These are phyloP conservation scores for Anoura caudifer DNA, from an alignment of 2,113 vertebrate genomes.

Conservation along the genomic window DNA sequence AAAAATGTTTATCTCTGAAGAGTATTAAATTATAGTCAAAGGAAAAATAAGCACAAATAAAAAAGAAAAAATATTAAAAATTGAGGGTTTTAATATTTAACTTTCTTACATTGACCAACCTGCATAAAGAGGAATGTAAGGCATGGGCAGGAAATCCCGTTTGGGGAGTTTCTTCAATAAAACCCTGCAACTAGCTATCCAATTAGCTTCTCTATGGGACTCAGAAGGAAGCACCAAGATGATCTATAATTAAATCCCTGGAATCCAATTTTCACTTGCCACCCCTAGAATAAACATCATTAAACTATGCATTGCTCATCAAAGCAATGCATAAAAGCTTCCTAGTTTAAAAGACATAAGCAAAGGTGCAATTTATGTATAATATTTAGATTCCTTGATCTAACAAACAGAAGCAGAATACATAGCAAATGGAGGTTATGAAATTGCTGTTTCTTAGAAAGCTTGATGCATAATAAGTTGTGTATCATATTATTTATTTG, in stretches of 20 bases:
- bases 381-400: constrained; percentile 6
- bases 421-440: neutral
- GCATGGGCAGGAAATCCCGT: neutral
- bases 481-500: neutral
- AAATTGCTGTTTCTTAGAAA: neutral
- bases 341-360: neutral
- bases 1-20: too few relatives aligned
- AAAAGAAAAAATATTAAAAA: neutral
- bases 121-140: neutral
- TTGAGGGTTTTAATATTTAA: neutral
- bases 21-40: neutral
- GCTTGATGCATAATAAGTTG: neutral
- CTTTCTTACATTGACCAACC: neutral
- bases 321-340: constrained; percentile 28
- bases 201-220: constrained; percentile 42
- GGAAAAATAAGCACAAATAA: neutral
- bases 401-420: neutral
- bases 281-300: constrained; percentile 48
- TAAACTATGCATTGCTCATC: constrained; percentile 43
- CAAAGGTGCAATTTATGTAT: neutral
- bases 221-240: constrained; percentile 27
- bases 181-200: neutral
- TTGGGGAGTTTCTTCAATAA: constrained; percentile 6
- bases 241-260: constrained; percentile 59
- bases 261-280: constrained; percentile 40